phyloP scores from a whole-genome alignment of 2,888 invertebrate species.

The Suillia variegata region DNA sequence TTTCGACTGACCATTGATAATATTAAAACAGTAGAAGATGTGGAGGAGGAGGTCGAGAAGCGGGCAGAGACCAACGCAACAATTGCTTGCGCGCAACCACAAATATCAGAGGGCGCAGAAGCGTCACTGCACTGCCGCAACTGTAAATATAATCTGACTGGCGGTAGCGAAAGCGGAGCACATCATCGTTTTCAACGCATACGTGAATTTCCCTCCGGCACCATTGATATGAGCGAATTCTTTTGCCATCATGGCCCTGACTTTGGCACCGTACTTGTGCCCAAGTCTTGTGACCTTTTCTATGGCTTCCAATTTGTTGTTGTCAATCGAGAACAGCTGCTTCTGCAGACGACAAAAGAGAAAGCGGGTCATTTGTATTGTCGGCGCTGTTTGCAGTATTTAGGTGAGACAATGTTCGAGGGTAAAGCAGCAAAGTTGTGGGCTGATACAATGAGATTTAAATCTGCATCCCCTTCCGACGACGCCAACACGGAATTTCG shows the following conservation, averaged over 20 bases:
- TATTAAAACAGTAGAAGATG: constrained; percentile 26
- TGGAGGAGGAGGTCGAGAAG: constrained; percentile 9
- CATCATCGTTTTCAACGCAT: constrained; percentile 39
- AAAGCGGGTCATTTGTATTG: constrained; percentile 45
- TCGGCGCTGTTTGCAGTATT: constrained; percentile 41
- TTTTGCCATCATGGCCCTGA: constrained; percentile 51
- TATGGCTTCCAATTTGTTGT: constrained; percentile 54
- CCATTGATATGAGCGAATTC: constrained; percentile 53
- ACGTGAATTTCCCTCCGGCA: constrained; percentile 51
- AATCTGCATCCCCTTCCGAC: constrained; percentile 4
- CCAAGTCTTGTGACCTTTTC: constrained; percentile 41
- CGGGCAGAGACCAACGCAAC: constrained; percentile 3
- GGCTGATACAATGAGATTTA: constrained; percentile 44
- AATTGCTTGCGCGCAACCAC: constrained; percentile 23
- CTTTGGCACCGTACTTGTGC: constrained; percentile 41
- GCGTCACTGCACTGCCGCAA: constrained; percentile 40
- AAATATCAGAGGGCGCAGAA: constrained; percentile 24
- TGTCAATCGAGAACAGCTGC: constrained; percentile 32
- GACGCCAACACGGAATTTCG: no score
- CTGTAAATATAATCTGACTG: constrained; percentile 37
- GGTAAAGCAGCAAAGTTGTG: constrained; percentile 48
- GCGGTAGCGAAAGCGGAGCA: no score
- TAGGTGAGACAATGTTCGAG: constrained; percentile 42
- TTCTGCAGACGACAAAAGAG: constrained; percentile 24
- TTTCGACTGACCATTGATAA: constrained; percentile 48